phyloP scores from a whole-genome alignment of 2,797 vertebrate species.

The Glyptemys insculpta region DNA sequence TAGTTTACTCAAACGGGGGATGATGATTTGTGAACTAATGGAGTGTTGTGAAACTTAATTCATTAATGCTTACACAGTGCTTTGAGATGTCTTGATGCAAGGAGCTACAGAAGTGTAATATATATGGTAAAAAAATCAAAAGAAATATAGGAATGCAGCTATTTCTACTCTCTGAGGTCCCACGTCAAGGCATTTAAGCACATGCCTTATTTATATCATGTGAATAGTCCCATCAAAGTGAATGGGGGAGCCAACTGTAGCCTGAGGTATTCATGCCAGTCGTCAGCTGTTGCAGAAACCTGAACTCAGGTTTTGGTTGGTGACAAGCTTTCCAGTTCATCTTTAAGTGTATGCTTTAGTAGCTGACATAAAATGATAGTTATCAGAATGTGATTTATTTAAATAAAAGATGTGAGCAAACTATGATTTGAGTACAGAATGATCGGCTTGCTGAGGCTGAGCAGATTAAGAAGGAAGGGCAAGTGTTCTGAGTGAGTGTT shows the following conservation, averaged over 20 bases:
- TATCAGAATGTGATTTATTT: not conserved
- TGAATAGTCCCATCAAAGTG: not conserved
- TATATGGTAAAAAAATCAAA: not conserved
- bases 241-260: not conserved
- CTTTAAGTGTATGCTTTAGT: constrained; percentile 5
- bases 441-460: not conserved
- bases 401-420: not conserved
- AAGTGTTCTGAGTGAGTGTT: not conserved
- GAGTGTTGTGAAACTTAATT: not conserved
- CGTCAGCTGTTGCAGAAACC: not conserved
- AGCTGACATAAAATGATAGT: not conserved
- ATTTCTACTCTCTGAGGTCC: not conserved
- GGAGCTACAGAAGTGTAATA: not conserved
- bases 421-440: not conserved
- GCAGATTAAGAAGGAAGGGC: not conserved
- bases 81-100: not conserved
- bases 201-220: constrained; percentile 1
- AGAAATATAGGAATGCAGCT: not conserved
- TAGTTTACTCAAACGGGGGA: not conserved
- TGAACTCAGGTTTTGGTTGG: not conserved
- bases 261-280: not conserved
- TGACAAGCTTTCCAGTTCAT: not conserved
- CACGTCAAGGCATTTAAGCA: not conserved
- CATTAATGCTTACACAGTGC: not conserved
- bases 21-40: not conserved